These are phyloP conservation scores for Struthio camelus DNA, from an alignment of 2,113 vertebrate genomes.

Conservation along the genomic window DNA sequence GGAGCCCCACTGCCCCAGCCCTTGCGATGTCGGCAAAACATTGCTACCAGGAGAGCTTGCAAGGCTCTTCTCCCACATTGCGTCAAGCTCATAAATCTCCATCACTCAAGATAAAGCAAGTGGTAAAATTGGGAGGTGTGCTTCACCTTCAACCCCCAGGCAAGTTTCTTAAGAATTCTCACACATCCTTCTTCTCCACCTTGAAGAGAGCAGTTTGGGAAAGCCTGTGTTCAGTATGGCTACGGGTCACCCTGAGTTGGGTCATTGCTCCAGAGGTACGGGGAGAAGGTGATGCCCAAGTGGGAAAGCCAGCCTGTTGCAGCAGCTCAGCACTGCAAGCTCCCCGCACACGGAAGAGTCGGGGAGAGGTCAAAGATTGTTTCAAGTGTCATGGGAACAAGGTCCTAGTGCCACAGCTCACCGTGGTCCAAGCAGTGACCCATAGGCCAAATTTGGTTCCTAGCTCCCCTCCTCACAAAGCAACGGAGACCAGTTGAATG, in stretches of 20 bases:
- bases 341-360: neutral
- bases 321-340: too few relatives aligned
- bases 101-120: neutral
- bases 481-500: too few relatives aligned
- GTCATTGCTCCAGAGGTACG: neutral
- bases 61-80: neutral
- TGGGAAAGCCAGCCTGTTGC: neutral
- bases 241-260: neutral
- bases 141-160: neutral
- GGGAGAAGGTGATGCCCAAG: neutral
- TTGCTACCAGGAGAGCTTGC: neutral
- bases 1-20: neutral
- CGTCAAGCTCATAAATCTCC: too few relatives aligned
- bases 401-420: neutral
- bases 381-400: neutral
- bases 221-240: neutral
- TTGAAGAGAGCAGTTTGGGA: neutral
- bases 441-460: neutral
- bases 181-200: neutral
- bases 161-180: too few relatives aligned
- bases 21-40: neutral
- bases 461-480: neutral
- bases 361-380: neutral
- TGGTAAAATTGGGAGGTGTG: neutral
- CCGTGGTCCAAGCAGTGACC: neutral